Evolutionary conservation across 2,113 vertebrate species (phyloP), one percentile per base, ranked within the genome.

Genomic region (Heterotilapia buettikoferi): DNA sequence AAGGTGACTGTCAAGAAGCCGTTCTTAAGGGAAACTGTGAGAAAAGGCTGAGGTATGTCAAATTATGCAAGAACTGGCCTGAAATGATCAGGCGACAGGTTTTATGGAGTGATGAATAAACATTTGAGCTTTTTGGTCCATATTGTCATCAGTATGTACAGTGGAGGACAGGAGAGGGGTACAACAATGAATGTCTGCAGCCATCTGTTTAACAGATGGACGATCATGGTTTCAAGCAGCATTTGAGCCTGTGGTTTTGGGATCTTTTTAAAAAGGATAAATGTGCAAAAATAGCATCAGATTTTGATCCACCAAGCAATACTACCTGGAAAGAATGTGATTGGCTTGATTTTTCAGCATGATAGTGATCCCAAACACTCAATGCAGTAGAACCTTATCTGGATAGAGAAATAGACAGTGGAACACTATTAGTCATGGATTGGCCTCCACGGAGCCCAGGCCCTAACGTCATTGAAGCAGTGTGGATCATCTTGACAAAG

Each of bases 321-420:
- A 0, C 33, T 38, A 13, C 10, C 61, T 66, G 61, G 3, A 66
- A 38, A 38, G 61, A 5, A 38, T 21, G 33, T 21, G 61, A 5
- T 66, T 66, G 61, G 61, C 33, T 66, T 66, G 10, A 7, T 13
- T 66, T 3, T 5, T 66, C 33, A 66, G 61, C 31, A 66, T 5
- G 6, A n/a, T n/a, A 7, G 31, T 36, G 4, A 66, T 66, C 18
- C 6, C 61, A n/a, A 38, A 66, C 10, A 38, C 19, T 66, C 31
- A 0, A 0, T 66, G 31, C 31, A 66, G 18, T 0, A 7, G 33
- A 66, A 13, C 31, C 61, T n/a, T 13, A 66, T 6, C 0, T 2
- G 18, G 61, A 36, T 66, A n/a, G 61, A 36, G 16, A 63, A 63
- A 66, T 12, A 19, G 29, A 63, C 6, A 63, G 31, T 19, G 59